Conservation (phyloP, 2,797 vertebrate species). For the Rhabdomys pumilio region DNA sequence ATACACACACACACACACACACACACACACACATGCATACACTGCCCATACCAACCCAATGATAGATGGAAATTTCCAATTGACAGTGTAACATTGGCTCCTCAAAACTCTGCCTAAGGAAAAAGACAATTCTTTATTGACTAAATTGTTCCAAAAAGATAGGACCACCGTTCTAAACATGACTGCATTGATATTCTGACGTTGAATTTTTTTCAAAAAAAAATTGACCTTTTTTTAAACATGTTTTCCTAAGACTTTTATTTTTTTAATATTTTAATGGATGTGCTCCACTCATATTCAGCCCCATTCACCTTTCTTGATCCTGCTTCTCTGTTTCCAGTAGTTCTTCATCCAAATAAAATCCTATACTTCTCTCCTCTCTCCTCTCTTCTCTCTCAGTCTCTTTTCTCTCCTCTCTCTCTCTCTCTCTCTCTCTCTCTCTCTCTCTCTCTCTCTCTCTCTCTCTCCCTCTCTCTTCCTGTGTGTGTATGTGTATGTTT, state of each 20-base stretch:
- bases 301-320: background rate
- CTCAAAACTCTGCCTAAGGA: background rate
- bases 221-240: background rate
- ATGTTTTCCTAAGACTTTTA: background rate
- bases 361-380: too few relatives aligned
- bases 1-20: background rate
- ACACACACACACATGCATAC: background rate
- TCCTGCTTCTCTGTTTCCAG: background rate
- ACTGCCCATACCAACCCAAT: background rate
- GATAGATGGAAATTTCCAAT: background rate
- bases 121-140: background rate
- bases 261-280: background rate
- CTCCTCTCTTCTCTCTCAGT: background rate
- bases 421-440: background rate
- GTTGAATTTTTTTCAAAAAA: background rate
- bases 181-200: background rate
- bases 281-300: background rate
- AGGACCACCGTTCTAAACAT: background rate
- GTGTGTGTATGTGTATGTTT: too few relatives aligned
- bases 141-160: background rate
- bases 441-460: background rate
- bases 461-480: too few relatives aligned
- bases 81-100: background rate
- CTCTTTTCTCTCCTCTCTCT: background rate
- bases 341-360: background rate